Percentiles rank a stretch among this genome's conserved stretches.
Conservation (phyloP, 92 coral and sea anemone genomes). For the Siderastrea radians region DNA sequence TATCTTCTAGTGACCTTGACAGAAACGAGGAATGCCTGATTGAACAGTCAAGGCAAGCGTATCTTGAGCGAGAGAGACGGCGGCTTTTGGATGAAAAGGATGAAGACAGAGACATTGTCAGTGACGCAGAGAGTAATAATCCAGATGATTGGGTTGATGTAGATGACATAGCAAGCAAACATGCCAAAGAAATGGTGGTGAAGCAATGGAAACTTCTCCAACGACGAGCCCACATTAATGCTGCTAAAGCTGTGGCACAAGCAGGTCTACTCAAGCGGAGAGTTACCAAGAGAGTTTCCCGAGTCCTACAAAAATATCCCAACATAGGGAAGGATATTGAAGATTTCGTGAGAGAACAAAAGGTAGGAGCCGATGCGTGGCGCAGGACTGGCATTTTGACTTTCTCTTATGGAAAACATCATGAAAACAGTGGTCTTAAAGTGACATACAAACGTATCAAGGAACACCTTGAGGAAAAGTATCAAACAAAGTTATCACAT, state of each 20-base stretch:
- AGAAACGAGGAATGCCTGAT: conserved; percentile 34
- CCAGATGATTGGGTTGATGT: conserved; percentile 59
- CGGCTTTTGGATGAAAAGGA: conserved; percentile 27
- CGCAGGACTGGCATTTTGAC: conserved; percentile 56
- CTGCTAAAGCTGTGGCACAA: conserved; percentile 50
- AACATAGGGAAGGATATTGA: conserved; percentile 78
- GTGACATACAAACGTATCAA: conserved; percentile 57
- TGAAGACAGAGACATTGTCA: conserved; percentile 26
- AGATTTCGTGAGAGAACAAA: conserved; percentile 54
- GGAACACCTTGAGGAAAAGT: conserved; percentile 48
- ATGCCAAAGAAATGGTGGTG: conserved; percentile 63
- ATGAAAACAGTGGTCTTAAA: conserved; percentile 51
- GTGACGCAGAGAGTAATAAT: conserved; percentile 44
- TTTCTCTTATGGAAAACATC: conserved; percentile 36
- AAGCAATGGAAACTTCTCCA: conserved; percentile 65
- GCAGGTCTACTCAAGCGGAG: conserved; percentile 61
- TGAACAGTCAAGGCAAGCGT: conserved; percentile 52
- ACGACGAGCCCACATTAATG: conserved; percentile 25
- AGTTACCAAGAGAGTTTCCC: conserved; percentile 63
- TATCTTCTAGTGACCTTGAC: conserved; percentile 14
- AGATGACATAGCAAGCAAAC: conserved; percentile 32
- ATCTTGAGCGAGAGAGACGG: conserved; percentile 37
- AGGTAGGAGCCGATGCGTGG: conserved; percentile 70
- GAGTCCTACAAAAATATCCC: conserved; percentile 55
- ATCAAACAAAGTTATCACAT: conserved; percentile 48